Base-by-base conservation (phyloP, 2,888 invertebrate genomes). In the Drosophila engyochracea region DNA sequence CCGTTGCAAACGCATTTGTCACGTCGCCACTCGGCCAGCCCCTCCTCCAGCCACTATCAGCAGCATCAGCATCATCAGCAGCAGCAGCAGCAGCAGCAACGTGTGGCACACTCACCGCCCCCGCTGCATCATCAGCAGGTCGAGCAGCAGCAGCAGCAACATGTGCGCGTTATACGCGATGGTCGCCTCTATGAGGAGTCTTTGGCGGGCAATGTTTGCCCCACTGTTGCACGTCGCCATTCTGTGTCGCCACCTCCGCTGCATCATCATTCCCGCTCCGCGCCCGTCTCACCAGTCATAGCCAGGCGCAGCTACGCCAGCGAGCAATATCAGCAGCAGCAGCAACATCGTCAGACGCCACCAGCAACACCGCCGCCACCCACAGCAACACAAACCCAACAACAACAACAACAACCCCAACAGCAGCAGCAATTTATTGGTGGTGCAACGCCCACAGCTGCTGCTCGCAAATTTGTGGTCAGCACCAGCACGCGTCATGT, bases 101-200 rank as follows among this genome's bases (percentile, higher is more conserved):
- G 31, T 51, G 51, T 51, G 6, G 65, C 44, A 16, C 76, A 76
- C 12, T 76, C 76, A 19, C 76, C 76, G 3, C 76, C 76, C 7
- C 76, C 76, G 0, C 25, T 76, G 57, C 76, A 72, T 4, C 76
- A 72, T 30, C 76, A 72, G 41, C 39, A 41, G 25, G 28, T 52
- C 22, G 58, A 71, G 37, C 83, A 80, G 51, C 58, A 70, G 51
- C 58, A 70, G 31, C 84, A 82, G 9, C 92, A 92, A 58, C 93
- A 93, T 80, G 93, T 93, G 61, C 93, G 93, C 31, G 93, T 93
- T n/a, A 93, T 93, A 69, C 91, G 93, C 72, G 93, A 93, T 80
- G 93, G 93, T 44, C 92, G 93, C 12, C 82, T 92, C 28, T 93
- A 93, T 65, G 93, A 93, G 30, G 93, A 93, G 65, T 71, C 87